phyloP scores from a whole-genome alignment of 1,140 invertebrate genomes.

The Platyura marginata region DNA sequence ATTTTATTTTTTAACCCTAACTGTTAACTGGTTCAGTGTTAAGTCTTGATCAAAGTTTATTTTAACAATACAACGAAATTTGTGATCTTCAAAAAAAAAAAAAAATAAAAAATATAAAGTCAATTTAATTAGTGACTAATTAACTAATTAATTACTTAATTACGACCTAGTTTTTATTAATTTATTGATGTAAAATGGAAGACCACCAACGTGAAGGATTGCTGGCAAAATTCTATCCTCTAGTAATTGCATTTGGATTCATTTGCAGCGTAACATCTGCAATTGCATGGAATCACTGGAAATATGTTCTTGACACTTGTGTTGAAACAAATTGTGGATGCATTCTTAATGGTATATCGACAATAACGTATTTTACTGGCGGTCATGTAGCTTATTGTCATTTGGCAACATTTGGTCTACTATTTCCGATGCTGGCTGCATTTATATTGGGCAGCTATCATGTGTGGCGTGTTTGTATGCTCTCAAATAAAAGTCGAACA shows the following conservation, averaged over 20 bases:
- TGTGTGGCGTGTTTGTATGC: constrained; percentile 42
- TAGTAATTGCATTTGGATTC: constrained; percentile 27
- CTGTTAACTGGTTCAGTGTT: too few relatives aligned
- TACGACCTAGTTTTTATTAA: too few relatives aligned
- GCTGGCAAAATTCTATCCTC: constrained; percentile 31
- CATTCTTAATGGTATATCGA: constrained; percentile 38
- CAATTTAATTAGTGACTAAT: too few relatives aligned
- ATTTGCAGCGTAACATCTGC: constrained; percentile 33
- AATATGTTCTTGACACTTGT: constrained; percentile 38
- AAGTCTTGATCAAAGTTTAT: too few relatives aligned
- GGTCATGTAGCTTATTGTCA: constrained; percentile 39
- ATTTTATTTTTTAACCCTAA: too few relatives aligned
- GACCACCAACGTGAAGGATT: constrained; percentile 30
- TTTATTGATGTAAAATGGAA: too few relatives aligned
- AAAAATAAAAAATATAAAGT: too few relatives aligned
- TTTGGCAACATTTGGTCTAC: constrained; percentile 35
- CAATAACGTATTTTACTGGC: constrained; percentile 40
- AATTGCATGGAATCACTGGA: constrained; percentile 44
- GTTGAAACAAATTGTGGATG: constrained; percentile 43
- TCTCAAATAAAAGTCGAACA: constrained; percentile 28
- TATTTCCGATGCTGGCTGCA: constrained; percentile 33
- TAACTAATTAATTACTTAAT: too few relatives aligned
- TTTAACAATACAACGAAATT: too few relatives aligned
- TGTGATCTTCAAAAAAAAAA: too few relatives aligned
- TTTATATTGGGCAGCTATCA: constrained; percentile 39